Conservation (phyloP, 2,888 invertebrate species). For the Xestia sexstrigata region DNA sequence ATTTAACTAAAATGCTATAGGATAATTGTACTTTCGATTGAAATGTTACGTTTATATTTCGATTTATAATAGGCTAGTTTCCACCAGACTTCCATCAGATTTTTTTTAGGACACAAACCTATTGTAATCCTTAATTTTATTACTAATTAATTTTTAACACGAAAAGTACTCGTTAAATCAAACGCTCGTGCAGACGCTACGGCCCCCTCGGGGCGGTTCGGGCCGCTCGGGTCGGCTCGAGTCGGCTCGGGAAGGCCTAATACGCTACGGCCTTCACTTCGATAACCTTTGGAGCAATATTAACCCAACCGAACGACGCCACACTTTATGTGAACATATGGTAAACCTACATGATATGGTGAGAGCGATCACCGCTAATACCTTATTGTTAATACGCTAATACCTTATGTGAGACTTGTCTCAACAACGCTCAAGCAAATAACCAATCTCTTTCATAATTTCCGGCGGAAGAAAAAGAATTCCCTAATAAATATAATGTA, state of each 20-base stretch:
- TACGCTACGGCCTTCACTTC: conserved; percentile 43
- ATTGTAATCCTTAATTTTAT: background rate
- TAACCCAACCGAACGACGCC: conserved; percentile 26
- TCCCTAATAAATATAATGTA: conserved; percentile 22
- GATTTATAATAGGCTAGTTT: too few relatives aligned
- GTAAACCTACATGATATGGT: too few relatives aligned
- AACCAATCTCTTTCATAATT: conserved; percentile 40
- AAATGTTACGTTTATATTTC: background rate
- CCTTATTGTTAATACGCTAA: too few relatives aligned
- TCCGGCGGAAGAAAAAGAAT: conserved; percentile 27
- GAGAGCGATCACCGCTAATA: conserved; percentile 10
- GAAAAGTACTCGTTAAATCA: background rate
- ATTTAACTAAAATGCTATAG: background rate
- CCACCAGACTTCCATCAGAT: too few relatives aligned
- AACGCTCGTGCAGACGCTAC: background rate
- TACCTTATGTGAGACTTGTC: conserved; percentile 15
- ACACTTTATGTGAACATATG: conserved; percentile 16
- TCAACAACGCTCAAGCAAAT: conserved; percentile 28
- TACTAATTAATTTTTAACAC: background rate
- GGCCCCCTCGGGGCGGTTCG: background rate
- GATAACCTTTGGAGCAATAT: conserved; percentile 45
- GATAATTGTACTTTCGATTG: background rate
- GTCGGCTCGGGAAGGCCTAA: background rate
- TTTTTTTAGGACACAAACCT: too few relatives aligned
- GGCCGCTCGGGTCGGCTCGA: conserved; percentile 4